Evolutionary conservation across 2,797 vertebrate genomes (phyloP), one percentile per base, ranked within the genome.

Genomic region (Brachymystax lenok): DNA sequence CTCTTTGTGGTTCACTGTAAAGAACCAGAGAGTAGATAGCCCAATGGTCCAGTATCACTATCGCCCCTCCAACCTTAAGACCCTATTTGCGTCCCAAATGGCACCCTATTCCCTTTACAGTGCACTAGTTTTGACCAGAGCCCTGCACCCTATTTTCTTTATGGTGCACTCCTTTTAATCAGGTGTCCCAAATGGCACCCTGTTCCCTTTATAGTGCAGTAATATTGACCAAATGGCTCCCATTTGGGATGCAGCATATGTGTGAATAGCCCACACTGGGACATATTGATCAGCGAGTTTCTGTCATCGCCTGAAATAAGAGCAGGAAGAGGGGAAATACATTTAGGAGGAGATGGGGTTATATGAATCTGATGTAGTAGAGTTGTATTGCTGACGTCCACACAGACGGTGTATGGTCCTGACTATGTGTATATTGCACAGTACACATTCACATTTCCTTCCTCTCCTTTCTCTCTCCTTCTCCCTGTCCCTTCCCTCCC

Each of bases 1-100:
- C 21, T 85, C 54, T 80, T 84, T 85, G 84, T 76, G 83, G 79
- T 82, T 52, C 66, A 79, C 80, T 75, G 68, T 81, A 79, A 79
- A 80, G 59, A 61, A 61, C n/a, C 8, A 24, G 59, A 24, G 59
- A 21, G 67, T 82, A 81, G 77, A 80, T 50, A 81, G 80, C 87
- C 81, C 30, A 1, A 66, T 82, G 83, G 82, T 35, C 78, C 86
- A 70, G 85, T 72, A 46, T 85, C 76, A 85, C 69, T 84, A 77
- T 75, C 27, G 35, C 28, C 50, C 16, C 68, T 3, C 14, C 12
- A 56, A 78, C 73, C 74, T 75, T 19, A 56, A 13, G 70, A 63
- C 30, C 64, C 61, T 6, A 12, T 3, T 69, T 80, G 21, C 5
- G 7, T n/a, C 56, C 59, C n/a, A 59, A 59, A 59, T n/a, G 13